Evolutionary conservation across 2,113 vertebrate species (phyloP).

Genomic region (Dromas ardeola): DNA sequence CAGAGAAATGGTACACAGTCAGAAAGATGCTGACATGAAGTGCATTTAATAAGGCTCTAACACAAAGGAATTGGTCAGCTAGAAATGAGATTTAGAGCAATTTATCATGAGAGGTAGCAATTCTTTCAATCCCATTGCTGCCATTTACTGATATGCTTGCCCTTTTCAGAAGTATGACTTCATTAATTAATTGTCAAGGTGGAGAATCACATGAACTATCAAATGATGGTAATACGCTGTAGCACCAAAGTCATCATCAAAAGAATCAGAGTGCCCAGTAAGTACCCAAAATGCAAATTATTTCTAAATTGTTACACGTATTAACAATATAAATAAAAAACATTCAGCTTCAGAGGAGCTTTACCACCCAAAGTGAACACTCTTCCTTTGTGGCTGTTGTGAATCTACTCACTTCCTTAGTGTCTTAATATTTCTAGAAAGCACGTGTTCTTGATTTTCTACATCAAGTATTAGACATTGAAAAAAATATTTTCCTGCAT

Average conservation of each 20-base stretch:
- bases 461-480: neutral
- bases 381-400: neutral
- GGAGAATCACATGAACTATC: neutral
- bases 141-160: slow-evolving; percentile 21
- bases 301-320: neutral
- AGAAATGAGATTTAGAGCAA: slow-evolving; percentile 24
- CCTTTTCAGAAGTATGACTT: slow-evolving; percentile 28
- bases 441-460: neutral
- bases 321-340: neutral
- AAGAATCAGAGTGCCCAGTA: neutral
- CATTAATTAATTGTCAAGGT: slow-evolving; percentile 22
- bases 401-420: neutral
- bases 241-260: neutral
- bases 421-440: neutral
- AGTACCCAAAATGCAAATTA: neutral
- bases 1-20: neutral
- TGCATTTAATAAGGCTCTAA: slow-evolving; percentile 2
- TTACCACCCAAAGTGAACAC: neutral
- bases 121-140: neutral
- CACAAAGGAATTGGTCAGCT: slow-evolving; percentile 34
- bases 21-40: slow-evolving; percentile 27
- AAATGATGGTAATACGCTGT: neutral
- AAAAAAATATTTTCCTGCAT: neutral
- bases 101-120: slow-evolving; percentile 14
- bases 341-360: neutral